Evolutionary conservation across 2,888 invertebrate genomes (phyloP).

Genomic region (Hypomecis punctinalis): DNA sequence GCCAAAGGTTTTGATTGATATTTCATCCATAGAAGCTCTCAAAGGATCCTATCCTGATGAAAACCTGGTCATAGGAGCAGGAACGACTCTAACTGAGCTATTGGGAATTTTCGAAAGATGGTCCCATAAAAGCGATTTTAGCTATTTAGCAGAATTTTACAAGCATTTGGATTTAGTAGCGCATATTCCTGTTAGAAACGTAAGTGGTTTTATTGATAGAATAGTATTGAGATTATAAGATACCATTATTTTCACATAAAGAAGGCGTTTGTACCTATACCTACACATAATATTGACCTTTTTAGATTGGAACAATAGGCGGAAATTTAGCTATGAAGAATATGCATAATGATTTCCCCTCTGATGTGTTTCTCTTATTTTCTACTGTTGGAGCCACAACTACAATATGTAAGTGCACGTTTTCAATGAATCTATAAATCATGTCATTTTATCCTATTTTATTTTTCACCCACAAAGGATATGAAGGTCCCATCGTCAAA

Average conservation of each 20-base stretch:
- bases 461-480: too few species aligned
- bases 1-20: conserved; percentile 85
- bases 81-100: conserved; percentile 82
- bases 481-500: too few species aligned
- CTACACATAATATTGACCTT: too few species aligned
- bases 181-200: conserved; percentile 89
- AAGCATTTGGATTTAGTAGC: conserved; percentile 89
- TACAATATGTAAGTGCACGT: conserved; percentile 55
- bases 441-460: too few species aligned
- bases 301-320: conserved; percentile 87
- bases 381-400: conserved; percentile 64
- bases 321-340: conserved; percentile 90
- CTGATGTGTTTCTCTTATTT: conserved; percentile 87
- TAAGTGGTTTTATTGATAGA: conserved; percentile 67
- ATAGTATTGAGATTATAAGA: too few species aligned
- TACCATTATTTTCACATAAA: too few species aligned
- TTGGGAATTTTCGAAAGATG: conserved; percentile 76
- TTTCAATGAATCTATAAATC: too few species aligned
- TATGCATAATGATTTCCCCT: conserved; percentile 87
- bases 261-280: too few species aligned
- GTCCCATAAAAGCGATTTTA: conserved; percentile 77
- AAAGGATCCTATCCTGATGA: conserved; percentile 61
- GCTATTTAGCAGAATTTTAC: conserved; percentile 84
- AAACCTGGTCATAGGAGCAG: conserved; percentile 85
- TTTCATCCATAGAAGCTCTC: conserved; percentile 84